Evolutionary conservation across 2,797 vertebrate species (phyloP), one percentile per base, ranked within the genome.

Genomic region (Megaceryle alcyon): DNA sequence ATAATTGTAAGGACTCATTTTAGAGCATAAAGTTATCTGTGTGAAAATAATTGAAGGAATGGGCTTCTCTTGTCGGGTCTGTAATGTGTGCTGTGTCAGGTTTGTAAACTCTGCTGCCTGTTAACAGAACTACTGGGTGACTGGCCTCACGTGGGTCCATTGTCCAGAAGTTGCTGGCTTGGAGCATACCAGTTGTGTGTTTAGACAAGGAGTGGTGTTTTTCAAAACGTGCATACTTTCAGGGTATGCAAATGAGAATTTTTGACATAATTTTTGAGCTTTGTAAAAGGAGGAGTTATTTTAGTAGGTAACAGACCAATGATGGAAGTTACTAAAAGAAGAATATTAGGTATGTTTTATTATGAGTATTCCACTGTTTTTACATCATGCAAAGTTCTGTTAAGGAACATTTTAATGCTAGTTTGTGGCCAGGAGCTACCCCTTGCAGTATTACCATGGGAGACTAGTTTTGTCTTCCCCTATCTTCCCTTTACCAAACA

Each of bases 111-210:
- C 16, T 29, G 25, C 57, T 61, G 13, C 31, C 37, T 41, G 17
- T n/a, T 22, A 15, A 29, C 22, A 0, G 2, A n/a, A 43, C 28
- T 29, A 0, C 15, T 21, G 57, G 18, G 18, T 25, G 51, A 19
- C n/a, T 15, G 56, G 26, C 26, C 61, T 54, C 14, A 11, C 39
- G 26, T 33, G 60, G 60, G 31, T 19, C 35, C 15, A 1, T 2
- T 6, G 28, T 6, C 12, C 21, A 63, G 41, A 41, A 33, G n/a
- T 35, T 79, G n/a, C 78, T 51, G 59, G 26, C 23, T 18, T 9
- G 43, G 53, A 6, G n/a, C 8, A 5, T 17, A 6, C 16, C 4
- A 23, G 20, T 8, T 25, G 19, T 49, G 26, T 31, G 9, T 65
- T 56, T 20, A 4, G 13, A n/a, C 46, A 61, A 25, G 56, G 28